Conservation (phyloP, 1,140 invertebrate genomes). For the Tachypleus tridentatus region DNA sequence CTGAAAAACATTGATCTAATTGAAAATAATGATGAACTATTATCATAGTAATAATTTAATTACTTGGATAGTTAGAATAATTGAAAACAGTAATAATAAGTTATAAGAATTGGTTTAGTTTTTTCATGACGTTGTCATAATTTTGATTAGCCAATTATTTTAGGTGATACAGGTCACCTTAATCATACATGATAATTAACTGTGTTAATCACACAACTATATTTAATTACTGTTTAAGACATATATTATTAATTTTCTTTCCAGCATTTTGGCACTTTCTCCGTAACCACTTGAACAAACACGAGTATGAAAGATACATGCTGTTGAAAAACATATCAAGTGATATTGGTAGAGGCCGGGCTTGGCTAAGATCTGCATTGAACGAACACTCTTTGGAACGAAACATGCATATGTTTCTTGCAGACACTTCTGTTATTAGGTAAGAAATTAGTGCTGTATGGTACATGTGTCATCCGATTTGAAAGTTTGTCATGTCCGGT, state of each 20-base stretch:
- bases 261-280: slow-evolving; percentile 40
- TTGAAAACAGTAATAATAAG: slow-evolving; percentile 2
- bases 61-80: no score
- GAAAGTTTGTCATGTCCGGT: no score
- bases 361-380: slow-evolving; percentile 70
- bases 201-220: neutral
- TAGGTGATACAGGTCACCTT: slow-evolving; percentile 2
- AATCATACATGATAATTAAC: neutral
- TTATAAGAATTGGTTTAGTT: neutral
- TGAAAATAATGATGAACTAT: no score
- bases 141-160: neutral
- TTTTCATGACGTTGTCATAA: neutral
- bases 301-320: slow-evolving; percentile 72
- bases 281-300: slow-evolving; percentile 55
- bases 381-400: slow-evolving; percentile 82
- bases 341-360: slow-evolving; percentile 56
- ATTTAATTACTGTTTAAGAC: neutral
- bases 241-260: slow-evolving; percentile 6
- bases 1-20: no score
- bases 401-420: slow-evolving; percentile 60
- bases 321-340: slow-evolving; percentile 65
- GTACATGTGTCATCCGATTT: no score
- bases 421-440: slow-evolving; percentile 35
- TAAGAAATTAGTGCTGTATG: slow-evolving; percentile 1
- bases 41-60: no score